Conservation (phyloP, 2,888 invertebrate species). For the Chesias legatella region DNA sequence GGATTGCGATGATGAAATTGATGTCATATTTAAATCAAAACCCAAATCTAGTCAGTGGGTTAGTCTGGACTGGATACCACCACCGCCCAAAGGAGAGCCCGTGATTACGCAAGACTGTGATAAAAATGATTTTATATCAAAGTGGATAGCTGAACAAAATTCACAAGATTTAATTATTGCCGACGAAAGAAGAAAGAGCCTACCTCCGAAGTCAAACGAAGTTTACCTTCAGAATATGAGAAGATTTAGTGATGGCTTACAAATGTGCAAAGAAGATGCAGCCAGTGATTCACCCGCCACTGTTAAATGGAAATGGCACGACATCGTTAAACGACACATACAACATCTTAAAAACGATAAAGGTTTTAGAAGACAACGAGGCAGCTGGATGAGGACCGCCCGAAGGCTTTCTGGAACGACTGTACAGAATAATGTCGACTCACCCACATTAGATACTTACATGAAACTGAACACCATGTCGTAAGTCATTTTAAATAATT, state of each 20-base stretch:
- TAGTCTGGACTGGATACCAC: constrained; percentile 78
- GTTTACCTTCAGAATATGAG: constrained; percentile 73
- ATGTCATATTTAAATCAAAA: constrained; percentile 79
- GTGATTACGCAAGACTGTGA: constrained; percentile 75
- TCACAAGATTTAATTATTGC: constrained; percentile 65
- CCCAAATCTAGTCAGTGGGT: constrained; percentile 81
- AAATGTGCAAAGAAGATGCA: constrained; percentile 77
- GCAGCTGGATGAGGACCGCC: constrained; percentile 73
- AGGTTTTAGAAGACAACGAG: constrained; percentile 70
- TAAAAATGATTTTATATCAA: constrained; percentile 77
- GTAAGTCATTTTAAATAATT: constrained; percentile 52
- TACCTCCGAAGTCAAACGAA: constrained; percentile 76
- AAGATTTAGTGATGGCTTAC: constrained; percentile 73
- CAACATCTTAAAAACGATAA: constrained; percentile 72
- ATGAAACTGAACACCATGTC: constrained; percentile 73
- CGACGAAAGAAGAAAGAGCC: constrained; percentile 72
- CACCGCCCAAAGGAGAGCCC: constrained; percentile 74
- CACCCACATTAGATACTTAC: constrained; percentile 61
- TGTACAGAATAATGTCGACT: constrained; percentile 53
- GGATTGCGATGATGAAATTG: constrained; percentile 76
- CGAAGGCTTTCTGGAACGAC: constrained; percentile 65
- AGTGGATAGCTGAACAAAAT: constrained; percentile 78
- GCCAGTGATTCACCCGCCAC: constrained; percentile 76
- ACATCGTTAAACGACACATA: constrained; percentile 74
- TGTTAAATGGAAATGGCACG: constrained; percentile 77